These are phyloP conservation scores for Poecilobothrus nobilitatus DNA, from an alignment of 2,888 invertebrate species.

Conservation along the genomic window DNA sequence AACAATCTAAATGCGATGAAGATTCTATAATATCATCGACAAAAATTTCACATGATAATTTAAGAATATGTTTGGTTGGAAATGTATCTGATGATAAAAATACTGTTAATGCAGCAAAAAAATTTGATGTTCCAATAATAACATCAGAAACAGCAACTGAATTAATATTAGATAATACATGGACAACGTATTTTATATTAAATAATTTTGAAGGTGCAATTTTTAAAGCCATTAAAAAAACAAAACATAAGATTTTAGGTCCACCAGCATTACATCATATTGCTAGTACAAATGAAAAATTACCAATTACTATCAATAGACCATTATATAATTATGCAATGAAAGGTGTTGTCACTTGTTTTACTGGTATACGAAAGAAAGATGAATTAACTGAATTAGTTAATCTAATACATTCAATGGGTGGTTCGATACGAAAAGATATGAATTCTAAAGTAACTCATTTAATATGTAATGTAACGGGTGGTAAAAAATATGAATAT, in stretches of 20 bases:
- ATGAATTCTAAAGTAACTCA: conserved; percentile 84
- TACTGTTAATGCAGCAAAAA: conserved; percentile 51
- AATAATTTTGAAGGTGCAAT: conserved; percentile 59
- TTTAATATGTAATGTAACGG: conserved; percentile 80
- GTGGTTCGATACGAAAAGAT: conserved; percentile 88
- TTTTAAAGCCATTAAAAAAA: conserved; percentile 55
- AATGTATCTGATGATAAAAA: conserved; percentile 47
- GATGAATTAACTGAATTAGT: conserved; percentile 84
- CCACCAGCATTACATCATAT: conserved; percentile 71
- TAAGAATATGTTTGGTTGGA: conserved; percentile 58
- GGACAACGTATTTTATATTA: conserved; percentile 61
- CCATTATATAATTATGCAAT: conserved; percentile 84
- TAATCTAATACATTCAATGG: conserved; percentile 90
- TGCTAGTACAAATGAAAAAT: conserved; percentile 58
- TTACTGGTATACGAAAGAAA: conserved; percentile 84
- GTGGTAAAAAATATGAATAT: conserved; percentile 89
- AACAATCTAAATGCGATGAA: neutral
- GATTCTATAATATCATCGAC: conserved; percentile 23
- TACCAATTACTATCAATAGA: conserved; percentile 58
- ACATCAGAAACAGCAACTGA: conserved; percentile 55
- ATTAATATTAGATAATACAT: conserved; percentile 48
- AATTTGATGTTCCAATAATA: conserved; percentile 55
- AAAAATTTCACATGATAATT: conserved; percentile 43
- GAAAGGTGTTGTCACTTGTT: conserved; percentile 81
- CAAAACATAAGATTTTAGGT: conserved; percentile 64